Evolutionary conservation across 2,113 vertebrate species (phyloP), one percentile per base, ranked within the genome.

Genomic region (Scolopax mira): DNA sequence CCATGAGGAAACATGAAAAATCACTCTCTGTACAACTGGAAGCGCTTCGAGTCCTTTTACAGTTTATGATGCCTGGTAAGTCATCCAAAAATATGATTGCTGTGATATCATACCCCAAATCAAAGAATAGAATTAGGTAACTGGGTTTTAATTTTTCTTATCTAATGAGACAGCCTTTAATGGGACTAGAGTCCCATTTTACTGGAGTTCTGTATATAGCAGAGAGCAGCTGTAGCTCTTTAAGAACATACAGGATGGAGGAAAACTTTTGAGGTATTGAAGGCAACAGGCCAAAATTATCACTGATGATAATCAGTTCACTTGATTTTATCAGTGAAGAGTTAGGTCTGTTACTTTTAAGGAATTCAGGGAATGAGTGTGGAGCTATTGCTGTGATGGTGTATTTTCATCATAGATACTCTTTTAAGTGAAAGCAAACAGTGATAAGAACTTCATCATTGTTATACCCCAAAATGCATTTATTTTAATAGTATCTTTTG

Each of bases 1-100:
- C 96, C 84, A 99, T 99, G 98, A 99, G 94, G 94, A 96, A 93
- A 54, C 99, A 99, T 44, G 98, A 98, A 94, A 98, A 98, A 21
- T 95, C 98, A 21, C 95, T 95, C 5, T 95, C 98, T 37, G 98
- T 99, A 39, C 99, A 99, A 94, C 97, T 99, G 95, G 99, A 99
- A 96, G 99, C 98, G 7, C 96, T 99, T 92, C 94, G 97, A 94
- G 98, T 98, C 79, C 98, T 99, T 86, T 97, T 99, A 93, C 98
- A 98, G 79, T 98, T 99, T 84, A 97, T 99, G 89, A 97, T 95
- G 66, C 98, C 99, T 41, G 98, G 99, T 99, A 96, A 95, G 96
- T 91, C 54, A 49, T 87, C 28, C 64, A 37, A 87, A 66, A 52
- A 66, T 67, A 12, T 62, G 35, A 44, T 39, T 4, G 22, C 11